These are phyloP conservation scores for Circaetus gallicus DNA, from an alignment of 2,113 vertebrate genomes.

Conservation along the genomic window DNA sequence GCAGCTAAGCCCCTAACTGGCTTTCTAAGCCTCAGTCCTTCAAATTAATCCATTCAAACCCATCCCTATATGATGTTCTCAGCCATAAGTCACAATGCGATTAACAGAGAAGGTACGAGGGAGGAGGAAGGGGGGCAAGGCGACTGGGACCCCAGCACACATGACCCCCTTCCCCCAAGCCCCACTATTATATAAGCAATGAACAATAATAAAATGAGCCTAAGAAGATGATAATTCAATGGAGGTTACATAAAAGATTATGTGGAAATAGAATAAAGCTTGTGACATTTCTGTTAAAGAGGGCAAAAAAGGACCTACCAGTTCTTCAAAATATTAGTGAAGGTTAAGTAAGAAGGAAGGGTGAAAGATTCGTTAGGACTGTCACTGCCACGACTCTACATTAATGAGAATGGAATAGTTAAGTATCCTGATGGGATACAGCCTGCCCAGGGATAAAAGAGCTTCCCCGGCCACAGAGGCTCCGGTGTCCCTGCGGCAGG, in stretches of 20 bases:
- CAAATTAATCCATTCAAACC: conserved; percentile 46
- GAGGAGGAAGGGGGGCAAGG: neutral
- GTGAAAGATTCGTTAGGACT: neutral
- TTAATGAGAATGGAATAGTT: neutral
- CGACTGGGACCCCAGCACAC: neutral
- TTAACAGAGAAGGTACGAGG: neutral
- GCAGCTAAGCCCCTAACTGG: conserved; percentile 33
- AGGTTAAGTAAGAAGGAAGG: neutral
- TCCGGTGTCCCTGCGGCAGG: neutral
- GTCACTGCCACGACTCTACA: neutral
- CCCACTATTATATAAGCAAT: neutral
- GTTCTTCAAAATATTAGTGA: neutral
- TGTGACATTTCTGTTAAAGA: neutral
- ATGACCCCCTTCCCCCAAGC: neutral
- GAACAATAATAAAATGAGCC: neutral
- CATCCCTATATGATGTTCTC: neutral
- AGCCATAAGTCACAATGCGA: neutral
- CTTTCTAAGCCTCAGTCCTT: conserved; percentile 27
- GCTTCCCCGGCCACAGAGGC: neutral
- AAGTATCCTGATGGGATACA: neutral
- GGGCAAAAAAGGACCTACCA: neutral
- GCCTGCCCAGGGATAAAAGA: neutral
- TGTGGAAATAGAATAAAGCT: neutral
- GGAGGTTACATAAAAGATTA: neutral
- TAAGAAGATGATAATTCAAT: neutral